Evolutionary conservation across 2,888 invertebrate genomes (phyloP).

Genomic region (Troides aeacus): DNA sequence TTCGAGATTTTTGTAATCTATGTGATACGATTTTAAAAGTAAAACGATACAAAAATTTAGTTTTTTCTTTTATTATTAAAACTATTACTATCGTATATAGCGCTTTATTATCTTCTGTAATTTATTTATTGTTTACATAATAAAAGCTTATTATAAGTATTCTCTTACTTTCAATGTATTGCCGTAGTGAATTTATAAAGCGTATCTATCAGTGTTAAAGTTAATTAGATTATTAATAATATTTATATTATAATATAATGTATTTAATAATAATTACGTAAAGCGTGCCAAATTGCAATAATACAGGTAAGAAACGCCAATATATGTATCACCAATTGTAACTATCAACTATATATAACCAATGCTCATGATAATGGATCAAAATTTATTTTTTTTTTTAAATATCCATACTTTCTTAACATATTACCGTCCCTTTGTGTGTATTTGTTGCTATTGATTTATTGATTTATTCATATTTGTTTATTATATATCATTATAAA

Average conservation of each 20-base stretch:
- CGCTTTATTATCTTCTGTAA: constrained; percentile 51
- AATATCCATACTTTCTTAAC: constrained; percentile 17
- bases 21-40: constrained; percentile 63
- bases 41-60: constrained; percentile 60
- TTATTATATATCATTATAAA: background rate
- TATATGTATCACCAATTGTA: constrained; percentile 45
- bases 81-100: constrained; percentile 49
- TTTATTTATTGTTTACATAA: constrained; percentile 37
- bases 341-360: constrained; percentile 22
- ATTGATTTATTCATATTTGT: background rate
- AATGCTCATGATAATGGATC: constrained; percentile 26
- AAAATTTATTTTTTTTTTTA: constrained; percentile 3
- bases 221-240: constrained; percentile 49
- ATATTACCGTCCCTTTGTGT: constrained; percentile 25
- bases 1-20: constrained; percentile 70
- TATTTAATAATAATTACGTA: constrained; percentile 33
- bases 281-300: constrained; percentile 66
- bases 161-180: constrained; percentile 35
- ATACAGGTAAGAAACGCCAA: constrained; percentile 67
- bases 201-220: constrained; percentile 54
- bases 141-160: constrained; percentile 54
- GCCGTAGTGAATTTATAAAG: constrained; percentile 45
- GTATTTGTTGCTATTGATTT: background rate
- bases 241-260: constrained; percentile 42
- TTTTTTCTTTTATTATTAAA: constrained; percentile 43